Evolutionary conservation across 2,113 vertebrate genomes (phyloP), one percentile per base, ranked within the genome.

Genomic region (Solea senegalensis): DNA sequence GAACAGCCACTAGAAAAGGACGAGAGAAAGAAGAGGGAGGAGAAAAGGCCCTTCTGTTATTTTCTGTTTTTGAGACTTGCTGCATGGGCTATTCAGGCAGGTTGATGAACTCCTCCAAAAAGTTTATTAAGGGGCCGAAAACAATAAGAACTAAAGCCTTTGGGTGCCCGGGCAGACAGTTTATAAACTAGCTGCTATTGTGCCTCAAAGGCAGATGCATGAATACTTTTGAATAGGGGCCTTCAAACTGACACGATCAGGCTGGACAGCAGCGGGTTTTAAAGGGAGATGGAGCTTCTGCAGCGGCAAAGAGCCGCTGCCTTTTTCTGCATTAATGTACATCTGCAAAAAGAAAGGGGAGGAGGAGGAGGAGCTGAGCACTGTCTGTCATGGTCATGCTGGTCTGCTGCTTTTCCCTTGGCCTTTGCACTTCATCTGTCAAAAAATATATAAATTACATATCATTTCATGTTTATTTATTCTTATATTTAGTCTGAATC

Each of bases 81-180:
- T 94, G 92, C 95, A 95, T 96, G 92, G 95, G 91, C 96, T 92
- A 97, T 97, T 98, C 95, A 98, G 94, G 93, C 92, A 90, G 95
- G 95, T 97, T 98, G 96, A 99, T 99, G 96, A 98, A 99, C 97
- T 99, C 97, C 95, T 96, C 96, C 94, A 95, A 96, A 99, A 98
- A 98, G 97, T 98, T 98, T 99, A 98, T 98, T 99, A 98, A 98
- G 96, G 94, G 94, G 80, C 91, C 74, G 83, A 94, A 95, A 96
- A 96, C 97, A 97, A 99, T 98, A 95, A 77, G 92, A 88, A 92
- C 94, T 92, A 92, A 95, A 97, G 95, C 94, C 93, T 82, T 90
- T 92, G 88, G 94, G 95, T 95, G 93, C 94, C 94, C 85, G 92
- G 94, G 94, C 95, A 95, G 96, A 96, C 96, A 96, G 95, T 97